phyloP scores from a whole-genome alignment of 1,140 invertebrate species.

The Drosophila pectinifera region DNA sequence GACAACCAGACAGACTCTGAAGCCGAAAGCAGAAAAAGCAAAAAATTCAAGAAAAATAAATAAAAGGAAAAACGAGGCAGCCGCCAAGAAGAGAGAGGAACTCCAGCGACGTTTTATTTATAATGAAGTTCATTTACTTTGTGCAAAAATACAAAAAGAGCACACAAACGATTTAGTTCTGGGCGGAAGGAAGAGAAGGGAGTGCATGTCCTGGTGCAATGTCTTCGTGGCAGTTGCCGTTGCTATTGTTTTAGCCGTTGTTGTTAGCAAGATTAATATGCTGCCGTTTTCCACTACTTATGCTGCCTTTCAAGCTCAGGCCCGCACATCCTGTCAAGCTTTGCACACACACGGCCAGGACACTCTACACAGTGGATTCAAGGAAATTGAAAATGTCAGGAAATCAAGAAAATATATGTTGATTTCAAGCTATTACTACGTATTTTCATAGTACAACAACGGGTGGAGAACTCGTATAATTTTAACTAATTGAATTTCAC shows the following conservation, averaged over 20 bases:
- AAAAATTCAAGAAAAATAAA: not conserved
- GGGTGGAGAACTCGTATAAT: not conserved
- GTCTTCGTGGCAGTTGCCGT: conserved; percentile 37
- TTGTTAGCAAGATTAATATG: conserved; percentile 76
- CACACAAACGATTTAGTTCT: conserved; percentile 66
- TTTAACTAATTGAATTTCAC: not conserved
- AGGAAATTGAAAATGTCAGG: not conserved
- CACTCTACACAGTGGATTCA: not conserved
- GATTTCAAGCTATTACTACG: not conserved
- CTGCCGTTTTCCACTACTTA: conserved; percentile 79
- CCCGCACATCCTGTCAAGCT: conserved; percentile 52
- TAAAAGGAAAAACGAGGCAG: conserved; percentile 13
- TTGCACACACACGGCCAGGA: not conserved
- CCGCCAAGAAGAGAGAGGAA: conserved; percentile 3
- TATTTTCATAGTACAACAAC: too few relatives aligned
- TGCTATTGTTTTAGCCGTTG: conserved; percentile 59
- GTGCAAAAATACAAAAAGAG: conserved; percentile 49
- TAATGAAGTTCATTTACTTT: conserved; percentile 78
- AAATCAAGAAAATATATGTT: not conserved
- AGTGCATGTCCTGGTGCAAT: conserved; percentile 47
- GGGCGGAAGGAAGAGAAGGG: conserved; percentile 22
- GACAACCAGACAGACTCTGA: conserved; percentile 45
- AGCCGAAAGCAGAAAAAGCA: conserved; percentile 43
- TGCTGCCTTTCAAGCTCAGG: conserved; percentile 69
- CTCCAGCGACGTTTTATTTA: conserved; percentile 57